phyloP scores from a whole-genome alignment of 30 jellyfish, hydroid and myxozoan species.

The Aurelia coerulea region DNA sequence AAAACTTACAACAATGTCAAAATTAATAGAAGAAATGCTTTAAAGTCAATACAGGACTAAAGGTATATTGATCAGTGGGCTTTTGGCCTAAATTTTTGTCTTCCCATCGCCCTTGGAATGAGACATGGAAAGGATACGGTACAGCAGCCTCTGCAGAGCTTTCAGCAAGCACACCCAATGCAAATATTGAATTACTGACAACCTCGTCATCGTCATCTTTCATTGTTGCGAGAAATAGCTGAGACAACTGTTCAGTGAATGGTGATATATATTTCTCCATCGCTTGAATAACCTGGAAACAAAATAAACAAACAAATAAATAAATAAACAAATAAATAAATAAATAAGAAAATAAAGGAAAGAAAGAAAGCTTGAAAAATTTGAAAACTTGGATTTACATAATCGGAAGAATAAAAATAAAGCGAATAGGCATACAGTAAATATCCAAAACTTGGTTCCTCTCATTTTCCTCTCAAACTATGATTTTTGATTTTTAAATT shows the following conservation, averaged over 20 bases:
- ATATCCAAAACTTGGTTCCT: too few species aligned
- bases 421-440: too few species aligned
- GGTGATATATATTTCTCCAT: constrained; percentile 56
- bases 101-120: too few species aligned
- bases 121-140: constrained; percentile 50
- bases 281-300: constrained; percentile 75
- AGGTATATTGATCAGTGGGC: too few species aligned
- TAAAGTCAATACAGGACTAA: too few species aligned
- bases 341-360: neutral
- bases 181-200: constrained; percentile 82
- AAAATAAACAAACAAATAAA: neutral
- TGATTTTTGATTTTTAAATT: too few species aligned
- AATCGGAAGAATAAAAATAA: neutral
- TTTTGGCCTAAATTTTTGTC: too few species aligned
- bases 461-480: too few species aligned
- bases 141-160: constrained; percentile 50
- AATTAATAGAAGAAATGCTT: too few species aligned
- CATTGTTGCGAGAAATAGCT: constrained; percentile 61
- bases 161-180: constrained; percentile 85
- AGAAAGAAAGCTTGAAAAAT: neutral
- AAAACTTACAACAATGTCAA: too few species aligned
- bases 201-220: constrained; percentile 86
- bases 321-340: neutral
- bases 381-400: neutral
- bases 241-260: constrained; percentile 65